Evolutionary conservation across 2,888 invertebrate species (phyloP), one percentile per base, ranked within the genome.

Genomic region (Mantis religiosa): DNA sequence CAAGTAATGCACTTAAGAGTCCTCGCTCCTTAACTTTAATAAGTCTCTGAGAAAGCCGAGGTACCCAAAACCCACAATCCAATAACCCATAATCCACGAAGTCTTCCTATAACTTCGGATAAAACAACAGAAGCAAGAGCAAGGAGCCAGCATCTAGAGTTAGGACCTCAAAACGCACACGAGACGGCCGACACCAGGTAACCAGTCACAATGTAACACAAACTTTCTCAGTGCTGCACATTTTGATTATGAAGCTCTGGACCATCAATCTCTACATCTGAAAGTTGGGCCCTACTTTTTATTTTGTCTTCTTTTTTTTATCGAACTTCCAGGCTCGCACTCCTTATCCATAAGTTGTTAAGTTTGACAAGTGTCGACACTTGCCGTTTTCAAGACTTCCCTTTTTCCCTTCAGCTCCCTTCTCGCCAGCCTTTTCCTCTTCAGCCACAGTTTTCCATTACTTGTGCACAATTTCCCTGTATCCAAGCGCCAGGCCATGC

Each of bases 351-450:
- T 71, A 71, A 89, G 89, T 89, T 89, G 89, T 89, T 89, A 89
- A 89, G 89, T 89, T 89, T 89, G 89, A 89, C 89, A 89, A 83
- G 89, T 89, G 89, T 83, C 86, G 85, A 71, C 54, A 71, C 54
- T 71, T 20, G 54, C 54, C 54, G 20, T 71, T 54, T 54, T 20
- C 54, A 15, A 54, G 15, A 15, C 54, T 54, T 15, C 15, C 54
- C 20, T 54, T 15, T 54, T 54, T 15, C 20, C 15, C 6, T 20
- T 71, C 20, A 1, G 2, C 8, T 71, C 20, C 0, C 54, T 20
- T 20, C 20, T 0, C 54, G 54, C 8, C 54, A 20, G 54, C 54
- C 54, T 20, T 20, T 71, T 14, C 20, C 54, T 20, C 54, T 20
- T 71, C 54, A 71, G 54, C 54, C 54, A 71, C 54, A 71, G 4